A percentile compares a stretch with the other conserved stretches of the same genome.
Evolutionary conservation across 2,797 vertebrate genomes (phyloP).

Genomic region (Gouania willdenowi): DNA sequence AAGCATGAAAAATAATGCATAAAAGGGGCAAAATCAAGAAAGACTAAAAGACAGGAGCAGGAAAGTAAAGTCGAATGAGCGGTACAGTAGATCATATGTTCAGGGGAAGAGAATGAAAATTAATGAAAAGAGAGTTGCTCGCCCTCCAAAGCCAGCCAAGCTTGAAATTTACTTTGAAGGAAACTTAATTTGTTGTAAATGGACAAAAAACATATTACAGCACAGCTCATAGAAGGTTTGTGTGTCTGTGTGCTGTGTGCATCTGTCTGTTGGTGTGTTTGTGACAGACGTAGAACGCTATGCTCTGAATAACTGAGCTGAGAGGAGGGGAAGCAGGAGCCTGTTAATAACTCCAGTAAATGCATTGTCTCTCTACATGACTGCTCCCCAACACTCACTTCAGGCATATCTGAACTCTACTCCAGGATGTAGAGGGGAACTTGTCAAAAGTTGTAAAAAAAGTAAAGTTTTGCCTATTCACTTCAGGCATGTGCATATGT

Average conservation of each 20-base stretch:
- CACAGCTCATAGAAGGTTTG: slow-evolving; percentile 60
- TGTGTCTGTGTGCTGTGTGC: slow-evolving; percentile 65
- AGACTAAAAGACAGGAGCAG: slow-evolving; percentile 42
- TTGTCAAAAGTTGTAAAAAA: slow-evolving; percentile 59
- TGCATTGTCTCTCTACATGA: slow-evolving; percentile 74
- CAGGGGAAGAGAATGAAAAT: slow-evolving; percentile 83
- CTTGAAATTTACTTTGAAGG: slow-evolving; percentile 98
- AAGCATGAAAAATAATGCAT: slow-evolving; percentile 51
- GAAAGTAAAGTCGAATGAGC: slow-evolving; percentile 76
- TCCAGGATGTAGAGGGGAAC: slow-evolving; percentile 52
- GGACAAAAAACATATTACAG: slow-evolving; percentile 95
- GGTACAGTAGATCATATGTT: slow-evolving; percentile 93
- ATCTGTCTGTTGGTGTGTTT: slow-evolving; percentile 67
- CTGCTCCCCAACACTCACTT: slow-evolving; percentile 58
- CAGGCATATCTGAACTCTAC: slow-evolving; percentile 55
- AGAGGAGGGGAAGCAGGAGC: slow-evolving; percentile 70
- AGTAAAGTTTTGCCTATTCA: slow-evolving; percentile 45
- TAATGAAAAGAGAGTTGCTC: slow-evolving; percentile 95
- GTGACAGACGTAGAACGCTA: slow-evolving; percentile 70
- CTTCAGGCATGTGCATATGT: slow-evolving; percentile 12
- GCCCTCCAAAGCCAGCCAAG: slow-evolving; percentile 87
- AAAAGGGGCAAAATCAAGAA: slow-evolving; percentile 34
- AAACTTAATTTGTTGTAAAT: slow-evolving; percentile 99
- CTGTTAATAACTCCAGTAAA: slow-evolving; percentile 74
- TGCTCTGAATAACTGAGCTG: slow-evolving; percentile 76